Conservation (phyloP, 1,140 invertebrate genomes). For the Trialeurodes vaporariorum region DNA sequence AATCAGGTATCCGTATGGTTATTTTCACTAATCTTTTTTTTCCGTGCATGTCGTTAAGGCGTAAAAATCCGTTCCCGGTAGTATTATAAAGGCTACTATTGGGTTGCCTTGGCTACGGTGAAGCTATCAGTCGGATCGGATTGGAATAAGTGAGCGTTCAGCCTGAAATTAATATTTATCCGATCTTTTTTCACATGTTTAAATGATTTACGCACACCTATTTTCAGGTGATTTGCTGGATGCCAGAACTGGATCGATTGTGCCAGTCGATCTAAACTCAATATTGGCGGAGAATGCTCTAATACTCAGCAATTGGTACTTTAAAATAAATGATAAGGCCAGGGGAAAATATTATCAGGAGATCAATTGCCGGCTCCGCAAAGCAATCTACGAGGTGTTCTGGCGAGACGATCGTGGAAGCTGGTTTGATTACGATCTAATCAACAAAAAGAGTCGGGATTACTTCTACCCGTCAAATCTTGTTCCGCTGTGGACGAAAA, state of each 20-base stretch:
- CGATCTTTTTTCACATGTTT: too few species aligned
- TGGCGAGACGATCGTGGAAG: constrained; percentile 55
- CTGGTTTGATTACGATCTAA: constrained; percentile 62
- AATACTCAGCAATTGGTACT: constrained; percentile 42
- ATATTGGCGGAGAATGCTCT: constrained; percentile 54
- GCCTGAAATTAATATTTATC: too few species aligned
- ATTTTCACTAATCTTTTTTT: too few species aligned
- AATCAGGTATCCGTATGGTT: too few species aligned
- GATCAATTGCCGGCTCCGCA: not conserved
- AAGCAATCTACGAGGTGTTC: not conserved
- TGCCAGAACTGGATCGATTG: constrained; percentile 48
- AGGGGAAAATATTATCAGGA: not conserved
- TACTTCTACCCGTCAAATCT: constrained; percentile 63
- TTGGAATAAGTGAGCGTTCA: too few species aligned
- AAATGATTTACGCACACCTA: too few species aligned
- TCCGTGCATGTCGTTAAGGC: too few species aligned
- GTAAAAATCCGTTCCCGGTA: too few species aligned
- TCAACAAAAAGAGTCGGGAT: constrained; percentile 30
- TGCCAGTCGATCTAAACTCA: constrained; percentile 77
- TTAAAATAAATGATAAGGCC: constrained; percentile 35
- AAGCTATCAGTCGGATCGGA: too few species aligned
- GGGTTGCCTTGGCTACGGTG: too few species aligned
- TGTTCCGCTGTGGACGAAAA: constrained; percentile 55
- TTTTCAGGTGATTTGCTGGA: constrained; percentile 41
- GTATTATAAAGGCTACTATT: too few species aligned